Base-by-base conservation (phyloP, 2,888 invertebrate species). In the Tipula unca region DNA sequence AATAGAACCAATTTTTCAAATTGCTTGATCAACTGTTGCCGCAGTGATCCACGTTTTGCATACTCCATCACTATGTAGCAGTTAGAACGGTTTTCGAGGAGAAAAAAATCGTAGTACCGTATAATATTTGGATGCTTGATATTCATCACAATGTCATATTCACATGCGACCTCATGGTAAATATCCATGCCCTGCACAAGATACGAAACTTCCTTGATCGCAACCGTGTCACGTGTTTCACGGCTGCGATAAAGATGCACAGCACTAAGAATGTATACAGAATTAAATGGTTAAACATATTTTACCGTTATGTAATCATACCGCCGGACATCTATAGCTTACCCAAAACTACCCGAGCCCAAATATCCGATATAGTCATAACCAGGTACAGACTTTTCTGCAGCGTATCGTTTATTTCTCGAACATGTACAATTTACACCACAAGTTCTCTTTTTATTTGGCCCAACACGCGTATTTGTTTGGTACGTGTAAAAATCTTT, bases 51-150 rank as follows among this genome's bases (percentile, higher is more conserved):
- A 85, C 89, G 88, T 3, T 89, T 86, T 0, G 89, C 89, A 86
- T 89, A 90, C 86, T 91, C 91, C 90, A 90, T 90, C 1, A 90
- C 89, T 85, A 91, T 90, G 86, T 90, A 89, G 4, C 90, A 88
- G 3, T 29, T 85, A 3, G 14, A 3, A 1, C 88, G 89, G 48
- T 89, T 87, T 8, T 88, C 87, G 85, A 88, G 88, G 32, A 88
- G 86, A 82, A 89, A 90, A 14, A 88, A 88, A 25, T 89, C 89
- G 85, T 90, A 87, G 83, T 89, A 90, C 82, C 88, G 87, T 14
- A 90, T 89, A 29, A 90, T 89, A 85, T 89, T 88, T 3, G 90
- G 90, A 87, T 90, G 90, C 0, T 89, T 88, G 1, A 91, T 87
- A 86, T 90, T 90, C 0, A 90, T 90, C 35, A 90, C 89, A 0